Evolutionary conservation across 2,888 invertebrate species (phyloP).

Genomic region (Melangyna quadrimaculata): DNA sequence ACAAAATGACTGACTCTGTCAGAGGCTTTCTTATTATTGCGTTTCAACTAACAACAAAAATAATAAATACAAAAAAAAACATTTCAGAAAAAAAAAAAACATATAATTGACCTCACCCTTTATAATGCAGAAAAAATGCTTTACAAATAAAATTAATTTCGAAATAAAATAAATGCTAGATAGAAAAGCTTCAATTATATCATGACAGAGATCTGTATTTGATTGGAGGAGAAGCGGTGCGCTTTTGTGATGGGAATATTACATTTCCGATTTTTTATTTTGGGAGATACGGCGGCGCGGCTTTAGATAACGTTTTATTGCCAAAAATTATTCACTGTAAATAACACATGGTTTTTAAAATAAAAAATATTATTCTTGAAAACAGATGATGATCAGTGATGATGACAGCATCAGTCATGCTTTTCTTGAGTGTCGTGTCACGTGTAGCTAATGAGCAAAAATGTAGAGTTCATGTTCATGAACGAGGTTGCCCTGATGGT

Average conservation of each 20-base stretch:
- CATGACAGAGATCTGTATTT: constrained; percentile 48
- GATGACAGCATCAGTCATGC: neutral
- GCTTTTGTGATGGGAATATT: neutral
- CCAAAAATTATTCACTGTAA: neutral
- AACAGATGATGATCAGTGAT: neutral
- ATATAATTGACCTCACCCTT: constrained; percentile 57
- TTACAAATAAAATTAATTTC: constrained; percentile 43
- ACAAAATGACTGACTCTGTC: constrained; percentile 52
- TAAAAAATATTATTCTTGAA: neutral
- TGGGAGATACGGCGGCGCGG: too few relatives aligned
- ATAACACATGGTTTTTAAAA: neutral
- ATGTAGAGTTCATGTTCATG: neutral
- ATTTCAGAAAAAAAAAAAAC: constrained; percentile 34
- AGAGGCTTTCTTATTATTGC: constrained; percentile 41
- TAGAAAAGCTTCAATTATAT: constrained; percentile 19
- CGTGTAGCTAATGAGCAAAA: neutral
- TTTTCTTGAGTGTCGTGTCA: neutral
- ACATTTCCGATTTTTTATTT: constrained; percentile 9
- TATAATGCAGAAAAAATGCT: constrained; percentile 18
- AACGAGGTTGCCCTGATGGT: neutral
- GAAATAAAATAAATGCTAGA: neutral
- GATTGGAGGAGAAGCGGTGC: constrained; percentile 25
- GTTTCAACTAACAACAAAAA: constrained; percentile 18
- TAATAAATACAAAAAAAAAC: constrained; percentile 1
- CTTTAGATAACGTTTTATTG: neutral